Evolutionary conservation across 2,113 vertebrate genomes (phyloP), one percentile per base, ranked within the genome.

Genomic region (Caracal caracal): DNA sequence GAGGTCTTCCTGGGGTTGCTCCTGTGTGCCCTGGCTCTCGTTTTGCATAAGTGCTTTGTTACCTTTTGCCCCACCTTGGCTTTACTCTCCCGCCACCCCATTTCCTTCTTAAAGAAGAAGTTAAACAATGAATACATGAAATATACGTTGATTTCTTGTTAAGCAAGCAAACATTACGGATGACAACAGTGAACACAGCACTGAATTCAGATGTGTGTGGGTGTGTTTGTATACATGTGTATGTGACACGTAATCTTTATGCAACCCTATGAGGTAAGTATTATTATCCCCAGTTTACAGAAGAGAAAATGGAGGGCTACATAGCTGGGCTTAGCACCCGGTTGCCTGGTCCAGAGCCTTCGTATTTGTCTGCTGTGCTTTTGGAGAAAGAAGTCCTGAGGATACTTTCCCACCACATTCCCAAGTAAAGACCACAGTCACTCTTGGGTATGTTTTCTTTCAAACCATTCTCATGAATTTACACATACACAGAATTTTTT

Each of bases 61-160:
- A 43, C 26, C 15, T 85, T 73, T 73, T 47, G 59, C 71, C 13
- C 13, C 17, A 28, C 10, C 10, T 61, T 71, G 24, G 15, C 68
- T n/a, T 86, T n/a, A 71, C 4, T 56, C 15, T 51, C 53, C 53
- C 2, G 7, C 56, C 56, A 59, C 56, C 20, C 56, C 56, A 59
- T 53, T 76, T 63, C 11, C 24, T 96, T 53, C 17, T 95, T 83
- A 85, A 59, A n/a, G 49, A 84, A 85, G 92, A 90, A 90, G n/a
- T 24, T 51, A 19, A 4, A 30, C 17, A 24, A 56, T 51, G 17
- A 61, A 28, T 71, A 22, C 59, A 28, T 16, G 2, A 87, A 87
- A 81, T 9, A 15, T 15, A 15, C 10, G 20, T 20, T 51, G 30
- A 49, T 76, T 87, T 75, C 37, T 88, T 66, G 28, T 81, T 90